phyloP scores from a whole-genome alignment of 2,113 vertebrate species.

The Prunella fulvescens region DNA sequence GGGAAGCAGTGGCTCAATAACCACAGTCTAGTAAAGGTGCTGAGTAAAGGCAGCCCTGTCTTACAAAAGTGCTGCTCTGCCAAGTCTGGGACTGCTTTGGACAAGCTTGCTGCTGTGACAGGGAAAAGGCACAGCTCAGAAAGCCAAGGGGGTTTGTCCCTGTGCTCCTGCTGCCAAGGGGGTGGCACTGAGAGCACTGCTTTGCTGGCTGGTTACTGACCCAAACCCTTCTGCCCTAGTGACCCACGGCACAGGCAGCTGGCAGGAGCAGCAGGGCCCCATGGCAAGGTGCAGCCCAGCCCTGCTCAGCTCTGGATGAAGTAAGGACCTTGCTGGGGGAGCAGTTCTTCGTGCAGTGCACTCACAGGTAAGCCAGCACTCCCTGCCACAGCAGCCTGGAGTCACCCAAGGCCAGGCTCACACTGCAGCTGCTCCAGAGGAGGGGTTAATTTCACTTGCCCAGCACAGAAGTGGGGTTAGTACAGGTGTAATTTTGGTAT shows the following conservation, averaged over 20 bases:
- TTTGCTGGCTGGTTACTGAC: neutral
- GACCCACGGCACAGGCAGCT: conserved; percentile 13
- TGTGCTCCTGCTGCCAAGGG: neutral
- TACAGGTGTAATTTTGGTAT: neutral
- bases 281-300: conserved; percentile 75
- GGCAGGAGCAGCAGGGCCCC: conserved; percentile 50
- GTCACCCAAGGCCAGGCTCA: rapidly evolving
- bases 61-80: neutral
- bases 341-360: conserved; percentile 63
- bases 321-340: conserved; percentile 62
- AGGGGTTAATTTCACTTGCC: neutral
- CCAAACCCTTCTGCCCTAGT: neutral
- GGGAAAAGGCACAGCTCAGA: neutral
- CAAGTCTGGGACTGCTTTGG: neutral
- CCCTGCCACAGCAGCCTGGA: neutral
- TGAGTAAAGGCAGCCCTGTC: neutral
- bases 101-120: neutral
- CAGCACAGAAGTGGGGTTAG: neutral
- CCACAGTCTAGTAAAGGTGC: neutral
- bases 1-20: neutral
- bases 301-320: conserved; percentile 67
- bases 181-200: neutral
- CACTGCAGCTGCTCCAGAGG: neutral
- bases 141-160: neutral
- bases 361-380: conserved; percentile 60